phyloP scores from a whole-genome alignment of 2,797 vertebrate species.

The Sciurus vulgaris region DNA sequence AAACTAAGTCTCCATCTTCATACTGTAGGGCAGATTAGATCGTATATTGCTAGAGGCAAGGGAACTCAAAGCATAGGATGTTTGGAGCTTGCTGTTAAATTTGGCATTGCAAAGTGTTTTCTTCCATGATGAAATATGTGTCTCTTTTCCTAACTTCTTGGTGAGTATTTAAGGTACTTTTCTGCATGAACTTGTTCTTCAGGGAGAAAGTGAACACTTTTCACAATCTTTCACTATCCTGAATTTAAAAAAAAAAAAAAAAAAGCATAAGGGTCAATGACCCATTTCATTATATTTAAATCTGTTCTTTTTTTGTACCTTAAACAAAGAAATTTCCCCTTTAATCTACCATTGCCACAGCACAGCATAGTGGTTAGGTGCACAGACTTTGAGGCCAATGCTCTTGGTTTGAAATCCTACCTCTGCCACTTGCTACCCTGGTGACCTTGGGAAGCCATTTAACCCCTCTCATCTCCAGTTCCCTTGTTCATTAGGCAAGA shows the following conservation, averaged over 20 bases:
- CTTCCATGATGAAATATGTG: neutral
- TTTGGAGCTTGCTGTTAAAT: constrained; percentile 35
- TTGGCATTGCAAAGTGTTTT: constrained; percentile 57
- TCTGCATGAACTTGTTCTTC: neutral
- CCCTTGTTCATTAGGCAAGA: neutral
- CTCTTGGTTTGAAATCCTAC: neutral
- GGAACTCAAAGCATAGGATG: neutral
- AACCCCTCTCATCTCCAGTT: neutral
- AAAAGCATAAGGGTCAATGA: neutral
- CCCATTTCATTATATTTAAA: constrained; percentile 35
- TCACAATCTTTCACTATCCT: neutral
- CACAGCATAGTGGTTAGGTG: neutral
- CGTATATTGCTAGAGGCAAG: neutral
- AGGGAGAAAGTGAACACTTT: neutral
- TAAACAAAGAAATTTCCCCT: neutral
- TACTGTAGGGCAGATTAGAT: neutral
- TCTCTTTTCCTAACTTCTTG: constrained; percentile 37
- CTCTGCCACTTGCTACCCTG: neutral
- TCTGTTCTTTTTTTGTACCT: neutral
- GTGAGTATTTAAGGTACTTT: constrained; percentile 39
- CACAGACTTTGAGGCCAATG: neutral
- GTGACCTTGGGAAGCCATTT: neutral
- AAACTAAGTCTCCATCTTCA: neutral
- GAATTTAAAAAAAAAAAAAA: neutral
- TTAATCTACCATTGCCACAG: neutral